Evolutionary conservation across 2,113 vertebrate genomes (phyloP), one percentile per base, ranked within the genome.

Genomic region (Chaetura pelagica): DNA sequence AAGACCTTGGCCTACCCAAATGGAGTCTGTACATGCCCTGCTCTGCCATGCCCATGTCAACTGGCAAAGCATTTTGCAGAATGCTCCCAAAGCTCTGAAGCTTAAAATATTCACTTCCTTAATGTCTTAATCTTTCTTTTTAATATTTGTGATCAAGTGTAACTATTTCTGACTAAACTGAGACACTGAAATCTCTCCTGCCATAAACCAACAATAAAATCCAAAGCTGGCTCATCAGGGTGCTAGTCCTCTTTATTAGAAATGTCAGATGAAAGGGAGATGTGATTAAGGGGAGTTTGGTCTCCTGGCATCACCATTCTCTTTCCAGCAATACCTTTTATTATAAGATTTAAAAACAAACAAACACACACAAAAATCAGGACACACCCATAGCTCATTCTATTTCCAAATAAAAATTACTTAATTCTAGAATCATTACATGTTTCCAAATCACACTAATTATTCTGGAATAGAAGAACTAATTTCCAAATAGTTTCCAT

Each of bases 401-500:
- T 77, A 23, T 88, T 96, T 91, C 85, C 90, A 90, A 88, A 92
- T 35, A 88, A 74, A 95, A 91, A 55, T 78, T 0, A 91, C 90
- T 81, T 67, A 88, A 94, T 96, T 95, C 57, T 52, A 93, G 61
- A 92, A 90, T 87, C 85, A 90, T 81, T 61, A 93, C 55, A 74
- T 5, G 4, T 95, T 93, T 96, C 92, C 83, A 96, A 94, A 96
- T 94, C 79, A 84, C 72, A 52, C 23, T 71, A 75, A 95, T 90
- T 96, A 87, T 93, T 96, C 82, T 88, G 92, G 85, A 95, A 92
- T 40, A 88, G 64, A 77, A 73, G 13, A 85, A 86, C 38, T 87
- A 71, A 94, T 96, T 96, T 91, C 82, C 90, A 96, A 95, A 96
- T 92, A 94, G 85, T 95, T 94, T 94, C 88, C 92, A 92, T 71